Base-by-base conservation (phyloP, 2,888 invertebrate species). In the Pseudococcus longispinus region DNA sequence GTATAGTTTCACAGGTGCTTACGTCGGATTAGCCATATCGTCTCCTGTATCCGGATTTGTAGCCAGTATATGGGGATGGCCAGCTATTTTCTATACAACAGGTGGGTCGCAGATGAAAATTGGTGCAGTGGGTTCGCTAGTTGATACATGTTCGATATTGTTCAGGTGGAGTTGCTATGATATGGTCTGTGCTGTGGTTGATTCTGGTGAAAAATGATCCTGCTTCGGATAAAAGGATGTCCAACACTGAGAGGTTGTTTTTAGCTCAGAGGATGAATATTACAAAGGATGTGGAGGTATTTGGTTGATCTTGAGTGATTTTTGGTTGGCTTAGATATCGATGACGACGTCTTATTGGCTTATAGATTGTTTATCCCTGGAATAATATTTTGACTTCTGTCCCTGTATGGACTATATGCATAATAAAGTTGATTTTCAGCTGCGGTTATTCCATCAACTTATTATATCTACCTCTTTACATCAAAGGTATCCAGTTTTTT, bases 31-130 rank as follows among this genome's bases (percentile, higher is more conserved):
- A 26, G 51, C 55, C 1, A 4, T 83, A n/a, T 46, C 51, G 3
- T 83, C 51, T 55, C 83, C 83, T 0, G 18, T 83, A 20, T 83
- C 51, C 11, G 83, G 83, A 26, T 51, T 55, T n/a, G 55, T 83
- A 5, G 83, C 83, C n/a, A 11, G 55, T 11, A 26, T 51, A 26
- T 51, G 46, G 83, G 55, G 55, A 18, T 83, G 83, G 83, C 46
- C 51, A 18, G 83, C 83, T 3, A 32, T 83, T 26, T 83, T 83
- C 15, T 83, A 83, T 26, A 42, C 55, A 0, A 83, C 83, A 26
- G 83, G 83, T 83, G 18, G 13, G 26, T 23, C 44, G n/a, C n/a
- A 15, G 5, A 55, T 18, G n/a, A 18, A n/a, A n/a, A 51, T 6
- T 55, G 2, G n/a, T n/a, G n/a, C 20, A 2, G 13, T 11, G 46